A percentile compares a stretch with the other conserved stretches of the same genome.
Conservation (phyloP, 1,140 invertebrate species). For the Popillia japonica region DNA sequence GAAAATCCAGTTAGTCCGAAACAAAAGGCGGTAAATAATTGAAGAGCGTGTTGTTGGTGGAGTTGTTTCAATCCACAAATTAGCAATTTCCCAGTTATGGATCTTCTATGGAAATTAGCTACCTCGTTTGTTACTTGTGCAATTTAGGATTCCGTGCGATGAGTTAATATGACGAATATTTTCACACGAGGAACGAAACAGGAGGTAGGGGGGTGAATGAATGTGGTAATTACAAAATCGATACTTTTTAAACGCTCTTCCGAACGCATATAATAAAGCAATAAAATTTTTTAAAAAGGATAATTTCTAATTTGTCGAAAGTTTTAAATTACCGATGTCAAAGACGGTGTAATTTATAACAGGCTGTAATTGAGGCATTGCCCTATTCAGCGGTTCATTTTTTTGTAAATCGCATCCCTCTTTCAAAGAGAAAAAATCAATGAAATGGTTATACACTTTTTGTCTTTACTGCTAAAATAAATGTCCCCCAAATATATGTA, state of each 20-base stretch:
- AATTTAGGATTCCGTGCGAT: not conserved
- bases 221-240: conserved; percentile 27
- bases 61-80: conserved; percentile 43
- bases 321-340: conserved; percentile 17
- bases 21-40: conserved; percentile 54
- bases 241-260: not conserved
- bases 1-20: conserved; percentile 51
- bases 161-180: not conserved
- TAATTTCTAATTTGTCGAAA: conserved; percentile 29
- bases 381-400: not conserved
- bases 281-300: conserved; percentile 20
- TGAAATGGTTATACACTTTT: not conserved
- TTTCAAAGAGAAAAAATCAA: not conserved
- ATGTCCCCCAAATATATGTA: too few relatives aligned
- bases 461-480: too few relatives aligned
- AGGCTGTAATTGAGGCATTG: conserved; percentile 1
- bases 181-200: not conserved
- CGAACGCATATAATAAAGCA: conserved; percentile 3
- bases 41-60: conserved; percentile 49
- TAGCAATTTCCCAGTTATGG: conserved; percentile 44
- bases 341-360: conserved; percentile 6
- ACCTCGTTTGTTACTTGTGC: conserved; percentile 21
- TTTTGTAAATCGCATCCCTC: not conserved
- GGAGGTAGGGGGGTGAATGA: not conserved
- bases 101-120: conserved; percentile 36